Percentiles rank a stretch among this genome's conserved stretches.
phyloP scores from a whole-genome alignment of 2,797 vertebrate species.

The Knipowitschia caucasica region DNA sequence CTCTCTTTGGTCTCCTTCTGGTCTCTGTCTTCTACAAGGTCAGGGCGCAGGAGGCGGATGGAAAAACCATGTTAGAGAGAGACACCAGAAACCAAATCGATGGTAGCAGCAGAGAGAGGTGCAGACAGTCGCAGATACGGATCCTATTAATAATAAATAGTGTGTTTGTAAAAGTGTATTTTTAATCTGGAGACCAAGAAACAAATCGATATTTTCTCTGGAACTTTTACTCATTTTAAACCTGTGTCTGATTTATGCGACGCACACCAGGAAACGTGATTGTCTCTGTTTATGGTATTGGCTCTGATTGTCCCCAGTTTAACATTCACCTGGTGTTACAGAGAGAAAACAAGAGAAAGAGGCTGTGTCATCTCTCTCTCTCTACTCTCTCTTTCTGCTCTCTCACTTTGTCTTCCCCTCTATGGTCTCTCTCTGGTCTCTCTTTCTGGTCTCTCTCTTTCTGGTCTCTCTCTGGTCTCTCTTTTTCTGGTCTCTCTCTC shows the following conservation, averaged over 20 bases:
- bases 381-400: no score
- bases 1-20: neutral
- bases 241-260: no score
- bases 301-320: neutral
- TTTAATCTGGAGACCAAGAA: neutral
- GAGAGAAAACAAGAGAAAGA: no score
- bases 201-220: neutral
- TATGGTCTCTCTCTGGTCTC: no score
- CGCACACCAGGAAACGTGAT: no score
- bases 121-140: neutral
- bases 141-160: neutral
- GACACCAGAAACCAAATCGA: constrained; percentile 54
- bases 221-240: neutral
- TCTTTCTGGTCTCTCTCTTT: no score
- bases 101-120: neutral
- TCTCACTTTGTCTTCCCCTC: no score
- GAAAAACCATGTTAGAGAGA: constrained; percentile 32
- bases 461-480: no score
- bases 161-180: neutral
- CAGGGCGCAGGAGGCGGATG: constrained; percentile 24
- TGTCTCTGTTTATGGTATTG: neutral
- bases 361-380: no score
- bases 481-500: no score
- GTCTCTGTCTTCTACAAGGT: constrained; percentile 43
- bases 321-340: no score